Evolutionary conservation across 1,140 invertebrate species (phyloP).

Genomic region (Cotesia typhae): DNA sequence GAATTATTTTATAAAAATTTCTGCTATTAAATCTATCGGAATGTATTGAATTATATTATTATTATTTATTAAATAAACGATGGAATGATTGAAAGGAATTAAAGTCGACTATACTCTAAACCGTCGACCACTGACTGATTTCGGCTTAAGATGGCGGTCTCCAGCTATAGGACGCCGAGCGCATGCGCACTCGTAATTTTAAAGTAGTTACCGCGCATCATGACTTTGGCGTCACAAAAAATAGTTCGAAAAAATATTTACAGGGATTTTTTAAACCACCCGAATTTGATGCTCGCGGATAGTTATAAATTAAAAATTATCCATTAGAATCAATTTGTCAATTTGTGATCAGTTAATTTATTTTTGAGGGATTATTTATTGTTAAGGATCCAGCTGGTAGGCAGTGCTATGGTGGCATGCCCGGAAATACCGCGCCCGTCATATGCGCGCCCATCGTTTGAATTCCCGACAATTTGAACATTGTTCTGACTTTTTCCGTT

Average conservation of each 20-base stretch:
- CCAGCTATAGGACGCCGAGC: conserved; percentile 39
- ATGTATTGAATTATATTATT: background rate
- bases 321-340: too few relatives aligned
- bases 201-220: conserved; percentile 46
- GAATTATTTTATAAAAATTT: too few relatives aligned
- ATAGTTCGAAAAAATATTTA: conserved; percentile 41
- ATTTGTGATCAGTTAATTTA: too few relatives aligned
- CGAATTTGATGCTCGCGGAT: too few relatives aligned
- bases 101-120: conserved; percentile 39
- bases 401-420: conserved; percentile 45
- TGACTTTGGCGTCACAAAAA: conserved; percentile 36
- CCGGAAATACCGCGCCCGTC: conserved; percentile 65
- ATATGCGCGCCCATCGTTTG: conserved; percentile 54
- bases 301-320: too few relatives aligned
- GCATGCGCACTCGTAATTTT: conserved; percentile 46
- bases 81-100: background rate
- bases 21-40: background rate
- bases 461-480: conserved; percentile 48
- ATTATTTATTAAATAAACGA: background rate
- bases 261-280: conserved; percentile 8
- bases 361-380: too few relatives aligned
- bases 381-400: conserved; percentile 44
- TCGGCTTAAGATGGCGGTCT: conserved; percentile 50
- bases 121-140: conserved; percentile 57
- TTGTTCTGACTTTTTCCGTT: conserved; percentile 29